Base-by-base conservation (phyloP, 2,113 vertebrate genomes). In the Corynorhinus townsendii region DNA sequence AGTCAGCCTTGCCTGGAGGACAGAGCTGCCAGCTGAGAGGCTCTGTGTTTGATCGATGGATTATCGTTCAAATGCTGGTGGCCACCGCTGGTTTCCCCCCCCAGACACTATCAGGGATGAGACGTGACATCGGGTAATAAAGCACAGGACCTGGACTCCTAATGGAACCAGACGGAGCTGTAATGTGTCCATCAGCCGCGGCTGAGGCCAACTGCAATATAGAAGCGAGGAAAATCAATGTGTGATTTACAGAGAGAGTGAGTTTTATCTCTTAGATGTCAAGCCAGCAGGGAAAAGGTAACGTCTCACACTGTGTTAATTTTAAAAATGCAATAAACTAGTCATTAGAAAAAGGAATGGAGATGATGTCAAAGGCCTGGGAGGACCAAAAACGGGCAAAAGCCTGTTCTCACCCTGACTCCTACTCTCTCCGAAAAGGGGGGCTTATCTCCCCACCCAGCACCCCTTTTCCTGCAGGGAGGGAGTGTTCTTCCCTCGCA, bases 311-410 rank as follows among this genome's bases (percentile, higher is more conserved):
- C 16, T 26, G 3, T 9, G 89, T 84, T 93, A 43, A 91, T 86
- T 93, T 83, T 22, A 43, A 85, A 96, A 96, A 35, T 12, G 35
- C 83, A 81, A 86, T 90, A 43, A 95, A 88, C 54, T 20, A 26
- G 76, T 82, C 17, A 56, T 59, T 56, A 26, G 64, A 76, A 62
- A 79, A 56, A 49, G 45, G 66, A 71, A 35, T 0, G 66, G 62
- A 45, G 80, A n/a, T 0, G 0, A n/a, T 35, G 86, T 82, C 0
- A 22, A 77, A 59, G 26, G 68, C 28, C 43, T 3, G 40, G 19
- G 8, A 3, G 33, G 43, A 59, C 56, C 56, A 4, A 1, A 10
- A 15, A n/a, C 12, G 19, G 17, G 45, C 1, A 10, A 54, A 5
- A 40, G 38, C 0, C 1, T 1, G 16, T 0, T n/a, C 24, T 85